A percentile compares a stretch with the other conserved stretches of the same genome.
phyloP scores from a whole-genome alignment of 2,888 invertebrate genomes.

The Lutraria lutraria region DNA sequence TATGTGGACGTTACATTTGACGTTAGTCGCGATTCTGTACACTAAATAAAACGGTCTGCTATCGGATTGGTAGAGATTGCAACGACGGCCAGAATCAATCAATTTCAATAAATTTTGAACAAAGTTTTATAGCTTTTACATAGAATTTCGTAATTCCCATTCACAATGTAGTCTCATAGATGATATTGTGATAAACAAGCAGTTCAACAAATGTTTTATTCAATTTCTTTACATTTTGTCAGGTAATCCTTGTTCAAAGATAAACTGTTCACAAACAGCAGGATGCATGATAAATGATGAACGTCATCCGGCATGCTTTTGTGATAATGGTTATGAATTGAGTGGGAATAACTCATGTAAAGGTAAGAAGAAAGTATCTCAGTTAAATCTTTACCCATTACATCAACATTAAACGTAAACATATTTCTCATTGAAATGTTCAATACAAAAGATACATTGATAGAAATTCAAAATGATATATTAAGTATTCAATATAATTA shows the following conservation, averaged over 20 bases:
- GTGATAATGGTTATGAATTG: slow-evolving; percentile 55
- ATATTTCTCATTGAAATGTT: no score
- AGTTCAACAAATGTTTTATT: background rate
- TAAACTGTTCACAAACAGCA: slow-evolving; percentile 44
- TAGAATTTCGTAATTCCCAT: background rate
- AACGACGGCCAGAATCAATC: no score
- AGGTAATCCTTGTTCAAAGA: background rate
- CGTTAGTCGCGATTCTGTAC: no score
- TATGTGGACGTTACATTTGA: no score
- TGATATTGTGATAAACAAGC: background rate
- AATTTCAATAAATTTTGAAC: background rate
- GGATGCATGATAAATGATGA: slow-evolving; percentile 46
- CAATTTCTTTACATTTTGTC: background rate
- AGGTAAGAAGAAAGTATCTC: slow-evolving; percentile 21
- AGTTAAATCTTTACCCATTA: no score
- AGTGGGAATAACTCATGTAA: slow-evolving; percentile 30
- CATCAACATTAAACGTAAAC: background rate
- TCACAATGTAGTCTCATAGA: background rate
- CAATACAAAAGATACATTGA: background rate
- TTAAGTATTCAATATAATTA: background rate
- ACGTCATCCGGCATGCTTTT: slow-evolving; percentile 58
- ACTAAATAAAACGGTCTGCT: no score
- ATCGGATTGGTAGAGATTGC: no score
- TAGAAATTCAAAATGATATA: background rate
- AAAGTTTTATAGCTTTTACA: background rate